Evolutionary conservation across 2,888 invertebrate genomes (phyloP), one percentile per base, ranked within the genome.

Genomic region (Cosmia pyralina): DNA sequence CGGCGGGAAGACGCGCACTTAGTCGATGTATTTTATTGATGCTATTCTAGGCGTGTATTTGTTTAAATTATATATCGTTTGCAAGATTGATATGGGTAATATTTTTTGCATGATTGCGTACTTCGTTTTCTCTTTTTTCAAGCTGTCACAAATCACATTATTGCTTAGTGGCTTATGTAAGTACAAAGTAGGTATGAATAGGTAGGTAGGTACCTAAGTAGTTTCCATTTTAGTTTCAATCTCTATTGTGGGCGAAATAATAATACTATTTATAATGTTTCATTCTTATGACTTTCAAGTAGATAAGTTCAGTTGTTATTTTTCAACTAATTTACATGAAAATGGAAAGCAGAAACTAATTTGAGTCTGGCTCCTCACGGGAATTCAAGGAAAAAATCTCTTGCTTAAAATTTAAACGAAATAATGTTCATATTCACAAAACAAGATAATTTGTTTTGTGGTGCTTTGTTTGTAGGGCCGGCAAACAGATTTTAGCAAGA

Each of bases 261-360:
- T n/a, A 77, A n/a, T 44, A 2, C 19, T 53, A 7, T 28, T 48
- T 53, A 53, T 8, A 44, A 57, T 64, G 4, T 57, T n/a, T 64
- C 46, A 44, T 57, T 41, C 11, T n/a, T 15, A 48, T 73, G 48
- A 57, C 22, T 48, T 74, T 55, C 38, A 68, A 50, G 17, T 81
- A 63, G 46, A 59, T 8, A 79, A 62, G 46, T 62, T 72, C 13
- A 69, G 48, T 48, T 48, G 44, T 75, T 76, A 75, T 79, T 79
- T 83, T 82, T 81, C 67, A 87, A 77, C 53, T 65, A 81, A 88
- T 88, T 87, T 88, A 82, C 86, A 87, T 89, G 81, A 86, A 84
- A 87, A 87, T 90, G 82, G 85, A 83, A 84, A 85, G 64, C 75
- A 74, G 82, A 87, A 89, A 86, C 84, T 87, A 88, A 89, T 89